Base-by-base conservation (phyloP, 2,888 invertebrate genomes). In the Idaea straminata region DNA sequence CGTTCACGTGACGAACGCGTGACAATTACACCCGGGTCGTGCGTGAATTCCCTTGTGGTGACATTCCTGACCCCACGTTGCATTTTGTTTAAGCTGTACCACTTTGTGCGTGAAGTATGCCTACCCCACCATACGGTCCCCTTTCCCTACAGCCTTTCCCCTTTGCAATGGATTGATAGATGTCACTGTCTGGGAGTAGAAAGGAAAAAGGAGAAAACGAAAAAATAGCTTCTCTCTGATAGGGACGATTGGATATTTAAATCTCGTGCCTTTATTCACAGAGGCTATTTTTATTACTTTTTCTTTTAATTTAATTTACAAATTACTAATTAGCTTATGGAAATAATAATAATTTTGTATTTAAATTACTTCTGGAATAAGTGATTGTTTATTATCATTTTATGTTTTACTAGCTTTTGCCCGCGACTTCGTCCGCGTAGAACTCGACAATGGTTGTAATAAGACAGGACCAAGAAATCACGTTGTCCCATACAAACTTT, bases 1-100 rank as follows among this genome's bases (percentile, higher is more conserved):
- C 7, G 47, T 47, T 10, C 47, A 74, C 69, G 69, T 57, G 61
- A 72, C 75, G 72, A 13, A 10, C 47, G 70, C 74, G 69, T 59
- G 61, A 61, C 38, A 36, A 57, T 35, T 15, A 15, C 60, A 59
- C 38, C 61, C 61, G 35, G 25, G 62, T n/a, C 57, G 38, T 62
- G 6, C 61, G 7, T 5, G 36, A 15, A 36, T 36, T 6, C 15
- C 15, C 36, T 61, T 16, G 3, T 16, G 35, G 34, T 38, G 47
- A 38, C 61, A 15, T 47, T 38, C 38, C 61, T 16, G 38, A 25
- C 15, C 15, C 16, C 16, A 10, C 35, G 60, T 60, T 34, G 15
- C 15, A 60, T 15, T 60, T 60, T 60, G 15, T 60, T 60, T 60
- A 25, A 15, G 15, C 47, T 47, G 47, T 47, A 47, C 47, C 47